Evolutionary conservation across 2,888 invertebrate species (phyloP).

Genomic region (Yponomeuta evonymella): DNA sequence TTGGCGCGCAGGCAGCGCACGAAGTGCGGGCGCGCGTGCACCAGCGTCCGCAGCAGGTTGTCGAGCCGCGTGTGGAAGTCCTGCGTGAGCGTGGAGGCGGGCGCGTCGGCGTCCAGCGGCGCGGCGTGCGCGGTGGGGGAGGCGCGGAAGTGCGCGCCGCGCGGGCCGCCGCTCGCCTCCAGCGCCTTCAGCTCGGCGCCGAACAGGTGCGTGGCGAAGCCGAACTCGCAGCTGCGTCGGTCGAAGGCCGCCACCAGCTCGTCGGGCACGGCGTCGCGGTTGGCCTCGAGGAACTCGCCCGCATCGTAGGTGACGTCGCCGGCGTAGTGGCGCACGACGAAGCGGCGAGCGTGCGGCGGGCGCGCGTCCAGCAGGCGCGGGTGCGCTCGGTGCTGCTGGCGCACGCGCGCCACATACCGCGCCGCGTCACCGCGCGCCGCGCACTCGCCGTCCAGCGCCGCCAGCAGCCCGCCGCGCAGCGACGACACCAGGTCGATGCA

Average conservation of each 20-base stretch:
- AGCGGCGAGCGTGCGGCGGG: conserved; percentile 85
- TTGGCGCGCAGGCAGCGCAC: conserved; percentile 95
- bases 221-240: conserved; percentile 94
- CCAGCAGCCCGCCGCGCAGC: conserved; percentile 91
- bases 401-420: conserved; percentile 76
- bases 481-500: conserved; percentile 97
- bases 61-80: conserved; percentile 96
- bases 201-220: conserved; percentile 97
- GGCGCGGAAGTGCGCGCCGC: conserved; percentile 89
- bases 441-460: conserved; percentile 94
- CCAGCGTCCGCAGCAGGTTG: conserved; percentile 91
- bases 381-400: conserved; percentile 88
- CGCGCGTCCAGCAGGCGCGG: conserved; percentile 87
- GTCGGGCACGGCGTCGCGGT: conserved; percentile 93
- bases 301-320: conserved; percentile 90
- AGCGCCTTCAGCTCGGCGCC: conserved; percentile 92
- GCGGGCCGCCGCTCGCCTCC: conserved; percentile 83
- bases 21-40: conserved; percentile 96
- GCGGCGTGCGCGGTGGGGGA: conserved; percentile 92
- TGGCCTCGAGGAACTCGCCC: conserved; percentile 91
- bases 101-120: conserved; percentile 87
- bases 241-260: conserved; percentile 95
- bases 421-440: conserved; percentile 85
- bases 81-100: conserved; percentile 92
- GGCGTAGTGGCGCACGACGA: conserved; percentile 92